Evolutionary conservation across 1,140 invertebrate genomes (phyloP), one percentile per base, ranked within the genome.

Genomic region (Drosophila grimshawi): DNA sequence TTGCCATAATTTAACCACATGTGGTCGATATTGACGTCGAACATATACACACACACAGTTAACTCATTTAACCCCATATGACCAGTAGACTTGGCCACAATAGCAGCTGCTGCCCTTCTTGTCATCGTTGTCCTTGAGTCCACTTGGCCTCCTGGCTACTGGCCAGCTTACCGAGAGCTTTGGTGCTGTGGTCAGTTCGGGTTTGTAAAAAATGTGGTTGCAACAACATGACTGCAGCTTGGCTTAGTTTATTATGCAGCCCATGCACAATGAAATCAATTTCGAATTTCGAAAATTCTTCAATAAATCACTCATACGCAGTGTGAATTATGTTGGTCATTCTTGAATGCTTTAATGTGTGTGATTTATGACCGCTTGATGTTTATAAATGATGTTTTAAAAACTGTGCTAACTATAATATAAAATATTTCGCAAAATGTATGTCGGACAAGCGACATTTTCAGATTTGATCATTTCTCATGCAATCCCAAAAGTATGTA

Each of bases 1-100:
- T 72, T 52, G 72, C 81, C 76, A 90, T 90, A 90, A 90, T 77
- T 90, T 90, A 90, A 90, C 86, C 86, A 82, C 81, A 90, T 86
- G 86, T 90, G 86, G 86, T 90, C 79, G 81, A 81, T 89, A 90
- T 89, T 75, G 86, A 55, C 62, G 78, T 65, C 59, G 37, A 5
- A 29, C 35, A 53, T 43, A 51, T 55, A 70, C 51, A 77, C 59
- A 39, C 61, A 66, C 64, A 60, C 49, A 57, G 29, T 11, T 51
- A 74, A 77, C 72, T 71, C 77, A 89, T 83, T 86, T 86, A 86
- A 89, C 80, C 83, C 80, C 85, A 76, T 83, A 80, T 88, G 83
- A 86, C 76, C 80, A 78, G 39, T 55, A 48, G 32, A 53, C 55
- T 73, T 67, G 70, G 62, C 51, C 76, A 51, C 78, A 66, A 69